Conservation (phyloP, 2,888 invertebrate genomes). For the Troides helena region DNA sequence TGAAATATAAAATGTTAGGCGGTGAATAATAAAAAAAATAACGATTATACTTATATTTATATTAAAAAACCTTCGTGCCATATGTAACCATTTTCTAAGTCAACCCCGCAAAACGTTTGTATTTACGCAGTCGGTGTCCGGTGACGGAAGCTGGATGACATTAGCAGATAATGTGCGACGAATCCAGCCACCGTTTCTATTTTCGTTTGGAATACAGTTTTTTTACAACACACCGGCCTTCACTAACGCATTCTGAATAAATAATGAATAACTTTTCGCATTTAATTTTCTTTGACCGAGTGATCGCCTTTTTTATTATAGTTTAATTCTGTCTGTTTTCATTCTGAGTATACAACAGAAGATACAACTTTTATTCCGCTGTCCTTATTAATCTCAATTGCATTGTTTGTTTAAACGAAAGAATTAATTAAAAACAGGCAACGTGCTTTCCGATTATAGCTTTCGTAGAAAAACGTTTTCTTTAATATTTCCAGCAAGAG, state of each 20-base stretch:
- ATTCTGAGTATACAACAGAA: neutral
- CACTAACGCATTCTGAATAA: constrained; percentile 39
- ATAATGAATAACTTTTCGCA: constrained; percentile 34
- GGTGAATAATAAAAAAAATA: too few relatives aligned
- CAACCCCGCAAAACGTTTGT: constrained; percentile 10
- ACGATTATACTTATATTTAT: too few relatives aligned
- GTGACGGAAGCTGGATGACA: constrained; percentile 30
- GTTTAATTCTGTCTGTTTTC: neutral
- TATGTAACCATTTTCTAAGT: neutral
- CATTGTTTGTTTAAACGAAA: neutral
- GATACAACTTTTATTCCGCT: neutral
- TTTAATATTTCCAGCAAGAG: too few relatives aligned
- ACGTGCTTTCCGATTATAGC: neutral
- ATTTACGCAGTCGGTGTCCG: constrained; percentile 24
- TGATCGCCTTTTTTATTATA: constrained; percentile 29
- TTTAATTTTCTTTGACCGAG: constrained; percentile 35
- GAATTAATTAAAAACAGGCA: neutral
- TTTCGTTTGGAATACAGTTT: constrained; percentile 38
- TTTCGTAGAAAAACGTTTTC: neutral
- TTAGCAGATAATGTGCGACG: constrained; percentile 36
- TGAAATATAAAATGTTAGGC: too few relatives aligned
- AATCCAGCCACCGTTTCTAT: constrained; percentile 37
- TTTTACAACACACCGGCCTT: constrained; percentile 41
- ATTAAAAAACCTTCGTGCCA: neutral
- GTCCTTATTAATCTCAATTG: neutral